Evolutionary conservation across 2,113 vertebrate species (phyloP), one percentile per base, ranked within the genome.

Genomic region (Microcebus ravelobensis): DNA sequence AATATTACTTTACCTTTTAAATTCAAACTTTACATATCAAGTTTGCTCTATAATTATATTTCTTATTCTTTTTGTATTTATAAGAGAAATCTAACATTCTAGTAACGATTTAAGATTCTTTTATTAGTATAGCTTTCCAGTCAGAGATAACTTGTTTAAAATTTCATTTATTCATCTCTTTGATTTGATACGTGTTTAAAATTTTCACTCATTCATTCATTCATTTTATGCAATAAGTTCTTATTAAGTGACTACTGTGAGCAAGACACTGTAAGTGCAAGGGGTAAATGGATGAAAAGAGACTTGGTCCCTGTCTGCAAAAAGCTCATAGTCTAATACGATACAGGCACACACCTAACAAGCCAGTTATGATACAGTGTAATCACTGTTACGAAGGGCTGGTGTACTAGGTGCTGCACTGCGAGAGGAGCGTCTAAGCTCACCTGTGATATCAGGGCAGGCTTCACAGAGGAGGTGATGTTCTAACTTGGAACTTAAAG

Each of bases 21-120:
- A 87, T 52, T 92, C 70, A 74, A 90, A 94, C 65, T 84, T 70
- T 80, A 65, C 50, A 82, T 48, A 83, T 45, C 31, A 50, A 59
- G 31, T 63, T 50, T 77, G 50, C 45, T 86, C n/a, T 71, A 13
- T 81, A 95, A 59, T 94, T 96, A 84, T 76, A 71, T 96, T 89
- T 90, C 63, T 52, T 90, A 15, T 92, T 95, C 59, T 65, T 92
- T 90, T 34, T 65, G 17, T 81, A 27, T 92, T 96, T 95, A 90
- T 13, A 96, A 87, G 42, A 96, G 50, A 87, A 65, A 95, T 50
- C 63, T 92, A 90, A 87, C 27, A 57, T 96, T 79, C 57, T 80
- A 89, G n/a, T 79, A 52, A 81, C 85, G 65, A 88, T 76, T 96
- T 34, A 90, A 90, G 50, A 67, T 80, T 79, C 13, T 50, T 82